Percentiles rank a stretch among this genome's conserved stretches.
Conservation (phyloP, 2,113 vertebrate species). For the Plotosus lineatus region DNA sequence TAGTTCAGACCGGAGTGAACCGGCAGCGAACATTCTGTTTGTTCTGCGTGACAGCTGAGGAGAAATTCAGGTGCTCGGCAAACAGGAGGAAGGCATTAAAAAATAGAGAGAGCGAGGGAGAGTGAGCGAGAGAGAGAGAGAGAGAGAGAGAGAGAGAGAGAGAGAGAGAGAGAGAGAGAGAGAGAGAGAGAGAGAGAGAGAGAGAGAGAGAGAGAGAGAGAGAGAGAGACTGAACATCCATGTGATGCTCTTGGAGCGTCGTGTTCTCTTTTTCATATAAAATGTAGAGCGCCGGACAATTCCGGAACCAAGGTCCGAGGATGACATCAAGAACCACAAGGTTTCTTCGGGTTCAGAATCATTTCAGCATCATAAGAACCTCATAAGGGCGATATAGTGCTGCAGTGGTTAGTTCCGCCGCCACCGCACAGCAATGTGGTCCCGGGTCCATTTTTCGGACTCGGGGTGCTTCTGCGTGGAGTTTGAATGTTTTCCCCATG, state of each 20-base stretch:
- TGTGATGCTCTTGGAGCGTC: background rate
- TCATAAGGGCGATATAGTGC: too few relatives aligned
- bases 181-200: too few relatives aligned
- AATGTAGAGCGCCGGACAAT: background rate
- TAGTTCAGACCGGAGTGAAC: background rate
- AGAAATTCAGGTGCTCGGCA: constrained; percentile 19
- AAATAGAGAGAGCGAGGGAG: background rate
- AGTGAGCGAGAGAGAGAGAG: background rate
- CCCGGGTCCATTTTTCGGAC: too few relatives aligned
- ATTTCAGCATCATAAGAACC: background rate
- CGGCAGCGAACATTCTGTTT: background rate
- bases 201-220: too few relatives aligned
- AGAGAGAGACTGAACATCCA: too few relatives aligned
- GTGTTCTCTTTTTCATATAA: background rate
- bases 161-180: too few relatives aligned
- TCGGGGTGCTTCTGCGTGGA: too few relatives aligned
- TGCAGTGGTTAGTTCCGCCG: too few relatives aligned
- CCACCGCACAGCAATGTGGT: too few relatives aligned
- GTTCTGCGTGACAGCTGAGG: constrained; percentile 19
- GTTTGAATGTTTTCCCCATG: too few relatives aligned
- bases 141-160: too few relatives aligned
- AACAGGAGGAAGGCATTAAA: background rate
- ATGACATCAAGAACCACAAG: background rate
- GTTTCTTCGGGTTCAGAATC: background rate
- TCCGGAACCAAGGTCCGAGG: background rate